Conservation (phyloP, 2,113 vertebrate species). For the Sclerurus mexicanus region DNA sequence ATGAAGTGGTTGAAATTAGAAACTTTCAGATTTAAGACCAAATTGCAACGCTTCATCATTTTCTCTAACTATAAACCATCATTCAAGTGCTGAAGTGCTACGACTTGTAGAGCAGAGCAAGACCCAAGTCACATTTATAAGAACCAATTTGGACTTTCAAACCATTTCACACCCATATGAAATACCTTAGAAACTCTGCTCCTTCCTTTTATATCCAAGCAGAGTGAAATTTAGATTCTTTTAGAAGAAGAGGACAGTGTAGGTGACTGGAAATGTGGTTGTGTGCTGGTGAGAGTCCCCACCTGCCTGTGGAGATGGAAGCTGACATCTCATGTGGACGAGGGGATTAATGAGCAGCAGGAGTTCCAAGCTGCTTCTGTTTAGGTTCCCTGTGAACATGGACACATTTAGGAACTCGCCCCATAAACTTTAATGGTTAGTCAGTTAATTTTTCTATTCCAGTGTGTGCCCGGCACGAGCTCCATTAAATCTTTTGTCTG, state of each 20-base stretch:
- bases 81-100: neutral
- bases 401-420: neutral
- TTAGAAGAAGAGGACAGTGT: neutral
- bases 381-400: neutral
- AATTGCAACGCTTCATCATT: neutral
- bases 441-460: neutral
- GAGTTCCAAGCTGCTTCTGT: neutral
- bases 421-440: neutral
- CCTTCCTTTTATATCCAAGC: neutral
- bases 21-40: neutral
- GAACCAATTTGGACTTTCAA: neutral
- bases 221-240: neutral
- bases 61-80: neutral
- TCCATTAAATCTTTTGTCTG: neutral
- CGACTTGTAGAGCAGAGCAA: neutral
- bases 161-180: neutral
- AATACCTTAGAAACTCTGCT: neutral
- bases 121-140: neutral
- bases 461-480: fast-evolving
- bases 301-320: neutral
- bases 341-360: neutral
- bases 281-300: neutral
- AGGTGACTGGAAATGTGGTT: neutral
- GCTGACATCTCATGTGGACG: fast-evolving
- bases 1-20: neutral